phyloP scores from a whole-genome alignment of 2,888 invertebrate genomes.

The Ectemnius cavifrons region DNA sequence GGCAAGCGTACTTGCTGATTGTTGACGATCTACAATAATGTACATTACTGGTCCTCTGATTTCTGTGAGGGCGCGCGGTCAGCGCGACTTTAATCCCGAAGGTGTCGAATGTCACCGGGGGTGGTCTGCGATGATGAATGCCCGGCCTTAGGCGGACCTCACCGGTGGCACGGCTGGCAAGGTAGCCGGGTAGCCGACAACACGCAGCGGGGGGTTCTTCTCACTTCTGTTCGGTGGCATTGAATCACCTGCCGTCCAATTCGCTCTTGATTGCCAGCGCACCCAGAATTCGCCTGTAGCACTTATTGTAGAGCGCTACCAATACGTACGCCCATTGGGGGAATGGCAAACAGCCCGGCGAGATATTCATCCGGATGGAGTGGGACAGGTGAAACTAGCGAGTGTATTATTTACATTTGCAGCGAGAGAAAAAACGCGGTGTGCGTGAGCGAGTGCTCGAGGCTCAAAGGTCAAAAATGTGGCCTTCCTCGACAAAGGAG shows the following conservation, averaged over 20 bases:
- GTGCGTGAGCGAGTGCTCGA: conserved; percentile 40
- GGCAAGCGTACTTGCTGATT: not conserved
- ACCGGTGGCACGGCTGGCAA: conserved; percentile 44
- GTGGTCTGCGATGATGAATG: conserved; percentile 73
- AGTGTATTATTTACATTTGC: conserved; percentile 29
- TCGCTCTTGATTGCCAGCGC: conserved; percentile 18
- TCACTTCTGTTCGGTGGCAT: conserved; percentile 52
- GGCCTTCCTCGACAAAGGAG: conserved; percentile 40
- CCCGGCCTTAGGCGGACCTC: conserved; percentile 61
- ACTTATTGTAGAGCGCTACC: not conserved
- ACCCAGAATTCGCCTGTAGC: not conserved
- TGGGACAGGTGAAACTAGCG: conserved; percentile 27
- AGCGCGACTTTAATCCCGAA: conserved; percentile 56
- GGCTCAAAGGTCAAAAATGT: conserved; percentile 48
- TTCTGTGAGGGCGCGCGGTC: conserved; percentile 4
- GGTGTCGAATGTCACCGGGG: conserved; percentile 70
- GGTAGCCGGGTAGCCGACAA: conserved; percentile 70
- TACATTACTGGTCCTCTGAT: not conserved
- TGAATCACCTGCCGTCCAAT: conserved; percentile 30
- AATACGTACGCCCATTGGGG: not conserved
- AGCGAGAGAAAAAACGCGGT: conserved; percentile 21
- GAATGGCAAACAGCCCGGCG: not conserved
- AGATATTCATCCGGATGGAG: not conserved
- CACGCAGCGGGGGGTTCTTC: conserved; percentile 69
- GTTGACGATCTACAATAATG: not conserved